Conservation (phyloP, 2,888 invertebrate genomes). For the Paralinhomoeus sp. region DNA sequence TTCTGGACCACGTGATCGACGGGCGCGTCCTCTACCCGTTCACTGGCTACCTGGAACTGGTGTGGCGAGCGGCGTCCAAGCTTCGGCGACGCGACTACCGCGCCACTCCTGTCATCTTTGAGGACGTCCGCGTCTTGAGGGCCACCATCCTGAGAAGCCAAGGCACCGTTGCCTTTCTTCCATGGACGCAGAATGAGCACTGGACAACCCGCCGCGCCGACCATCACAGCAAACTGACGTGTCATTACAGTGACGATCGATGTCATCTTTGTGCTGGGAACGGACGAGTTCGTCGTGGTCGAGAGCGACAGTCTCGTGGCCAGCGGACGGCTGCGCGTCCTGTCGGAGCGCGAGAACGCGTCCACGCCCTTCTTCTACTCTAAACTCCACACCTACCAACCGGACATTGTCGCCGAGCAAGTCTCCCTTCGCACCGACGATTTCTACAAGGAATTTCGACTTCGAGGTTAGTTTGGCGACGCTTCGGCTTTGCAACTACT, state of each 20-base stretch:
- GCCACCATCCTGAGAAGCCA: no score
- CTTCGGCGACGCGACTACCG: no score
- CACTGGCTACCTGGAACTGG: slow-evolving; percentile 33
- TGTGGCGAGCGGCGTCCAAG: no score
- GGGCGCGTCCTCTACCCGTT: slow-evolving; percentile 71
- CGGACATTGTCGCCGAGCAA: slow-evolving; percentile 7
- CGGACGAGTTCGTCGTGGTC: slow-evolving; percentile 2
- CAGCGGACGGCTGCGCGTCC: neutral
- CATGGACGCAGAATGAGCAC: no score
- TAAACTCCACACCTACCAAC: neutral
- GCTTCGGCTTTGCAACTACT: no score
- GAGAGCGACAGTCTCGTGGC: slow-evolving; percentile 3
- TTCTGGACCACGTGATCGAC: slow-evolving; percentile 48
- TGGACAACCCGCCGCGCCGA: no score
- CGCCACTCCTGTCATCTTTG: no score
- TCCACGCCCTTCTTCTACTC: neutral
- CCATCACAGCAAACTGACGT: no score
- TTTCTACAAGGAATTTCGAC: slow-evolving; percentile 16
- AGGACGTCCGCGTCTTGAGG: no score
- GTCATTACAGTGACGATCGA: no score
- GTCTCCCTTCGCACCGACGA: slow-evolving; percentile 23
- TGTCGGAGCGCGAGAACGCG: neutral
- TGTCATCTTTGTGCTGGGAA: no score
- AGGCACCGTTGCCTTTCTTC: no score
- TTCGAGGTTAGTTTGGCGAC: neutral